phyloP scores from a whole-genome alignment of 1,140 invertebrate species.

The Neodiprion lecontei region DNA sequence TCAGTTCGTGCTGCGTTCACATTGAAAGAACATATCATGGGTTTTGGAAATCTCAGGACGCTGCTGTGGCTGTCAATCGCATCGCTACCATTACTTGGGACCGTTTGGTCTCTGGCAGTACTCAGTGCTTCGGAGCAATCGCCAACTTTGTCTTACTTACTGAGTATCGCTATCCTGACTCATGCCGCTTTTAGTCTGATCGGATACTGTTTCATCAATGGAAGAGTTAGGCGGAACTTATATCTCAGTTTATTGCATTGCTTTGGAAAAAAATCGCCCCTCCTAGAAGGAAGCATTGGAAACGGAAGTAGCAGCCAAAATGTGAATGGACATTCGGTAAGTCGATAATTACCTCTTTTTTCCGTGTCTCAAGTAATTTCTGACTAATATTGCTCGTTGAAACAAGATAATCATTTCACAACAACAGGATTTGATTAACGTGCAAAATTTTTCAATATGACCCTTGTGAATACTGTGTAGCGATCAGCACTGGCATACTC shows the following conservation, averaged over 20 bases:
- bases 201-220: slow-evolving; percentile 85
- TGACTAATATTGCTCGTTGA: neutral
- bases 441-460: too few relatives aligned
- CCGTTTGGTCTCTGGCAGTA: slow-evolving; percentile 82
- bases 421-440: too few relatives aligned
- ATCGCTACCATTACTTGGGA: slow-evolving; percentile 77
- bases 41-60: slow-evolving; percentile 88
- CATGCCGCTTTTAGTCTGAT: slow-evolving; percentile 81
- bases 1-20: slow-evolving; percentile 90
- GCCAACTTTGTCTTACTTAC: slow-evolving; percentile 73
- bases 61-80: slow-evolving; percentile 84
- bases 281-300: slow-evolving; percentile 76
- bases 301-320: slow-evolving; percentile 76
- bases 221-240: slow-evolving; percentile 76
- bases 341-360: neutral
- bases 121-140: slow-evolving; percentile 81
- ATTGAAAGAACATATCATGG: slow-evolving; percentile 87
- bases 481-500: slow-evolving; percentile 83
- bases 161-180: slow-evolving; percentile 73
- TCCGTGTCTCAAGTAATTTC: slow-evolving; percentile 1
- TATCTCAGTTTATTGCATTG: slow-evolving; percentile 73
- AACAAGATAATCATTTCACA: too few relatives aligned
- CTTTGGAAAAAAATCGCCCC: slow-evolving; percentile 84
- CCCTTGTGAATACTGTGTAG: slow-evolving; percentile 52
- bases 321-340: slow-evolving; percentile 66